A percentile compares a stretch with the other conserved stretches of the same genome.
These are phyloP conservation scores for Nezara viridula DNA, from an alignment of 2,888 invertebrate species.

Conservation along the genomic window DNA sequence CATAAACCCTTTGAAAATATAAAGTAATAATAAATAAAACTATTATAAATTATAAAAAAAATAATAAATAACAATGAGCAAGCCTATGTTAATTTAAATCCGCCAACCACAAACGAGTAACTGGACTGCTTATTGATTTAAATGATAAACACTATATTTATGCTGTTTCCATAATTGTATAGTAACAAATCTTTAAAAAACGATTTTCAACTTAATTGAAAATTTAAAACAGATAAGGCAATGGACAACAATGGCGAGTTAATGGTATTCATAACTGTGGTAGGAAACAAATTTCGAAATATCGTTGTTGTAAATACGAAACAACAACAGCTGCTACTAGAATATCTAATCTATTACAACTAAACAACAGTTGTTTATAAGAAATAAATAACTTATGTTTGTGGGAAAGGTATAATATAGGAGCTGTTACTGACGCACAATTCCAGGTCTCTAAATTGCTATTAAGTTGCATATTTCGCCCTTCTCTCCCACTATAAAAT, in stretches of 20 bases:
- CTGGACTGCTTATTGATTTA: background rate
- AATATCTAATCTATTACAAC: background rate
- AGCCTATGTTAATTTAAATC: too few relatives aligned
- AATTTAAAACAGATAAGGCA: constrained; percentile 2
- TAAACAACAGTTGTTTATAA: background rate
- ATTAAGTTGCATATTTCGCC: too few relatives aligned
- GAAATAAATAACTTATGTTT: background rate
- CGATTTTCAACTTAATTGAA: background rate
- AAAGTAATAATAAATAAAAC: too few relatives aligned
- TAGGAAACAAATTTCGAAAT: background rate
- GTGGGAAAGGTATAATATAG: background rate
- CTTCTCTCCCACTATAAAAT: too few relatives aligned
- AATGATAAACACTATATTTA: background rate
- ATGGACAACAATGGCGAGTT: background rate
- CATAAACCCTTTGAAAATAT: too few relatives aligned
- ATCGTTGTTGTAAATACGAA: background rate
- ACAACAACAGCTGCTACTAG: background rate
- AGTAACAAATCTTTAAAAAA: background rate
- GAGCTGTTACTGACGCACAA: background rate
- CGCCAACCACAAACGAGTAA: too few relatives aligned
- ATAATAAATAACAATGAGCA: too few relatives aligned
- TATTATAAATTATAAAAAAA: too few relatives aligned
- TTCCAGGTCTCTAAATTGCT: background rate
- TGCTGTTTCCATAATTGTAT: background rate
- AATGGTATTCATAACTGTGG: background rate